Evolutionary conservation across 2,888 invertebrate species (phyloP).

Genomic region (Aethes cnicana): DNA sequence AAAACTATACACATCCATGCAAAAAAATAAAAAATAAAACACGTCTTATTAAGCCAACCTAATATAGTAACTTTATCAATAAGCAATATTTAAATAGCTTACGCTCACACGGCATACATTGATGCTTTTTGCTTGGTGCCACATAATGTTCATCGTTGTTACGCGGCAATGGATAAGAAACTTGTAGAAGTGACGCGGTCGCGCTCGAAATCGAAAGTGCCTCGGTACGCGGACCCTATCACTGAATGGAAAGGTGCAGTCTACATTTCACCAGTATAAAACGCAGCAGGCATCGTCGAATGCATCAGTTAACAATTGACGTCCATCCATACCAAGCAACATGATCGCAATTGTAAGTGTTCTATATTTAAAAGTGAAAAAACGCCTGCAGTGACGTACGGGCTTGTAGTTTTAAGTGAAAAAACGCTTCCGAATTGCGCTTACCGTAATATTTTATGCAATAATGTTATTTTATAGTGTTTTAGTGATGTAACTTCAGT

Average conservation of each 20-base stretch:
- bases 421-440: slow-evolving; percentile 5
- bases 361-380: slow-evolving; percentile 29
- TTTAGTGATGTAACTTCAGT: too few species aligned
- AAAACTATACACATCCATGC: slow-evolving; percentile 46
- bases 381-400: slow-evolving; percentile 26
- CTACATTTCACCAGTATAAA: slow-evolving; percentile 79
- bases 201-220: slow-evolving; percentile 25
- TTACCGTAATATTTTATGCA: too few species aligned
- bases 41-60: slow-evolving; percentile 46
- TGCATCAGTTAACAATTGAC: slow-evolving; percentile 70
- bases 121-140: slow-evolving; percentile 19
- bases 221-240: slow-evolving; percentile 61
- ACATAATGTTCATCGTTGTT: background rate
- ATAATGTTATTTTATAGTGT: too few species aligned
- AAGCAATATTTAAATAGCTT: slow-evolving; percentile 24
- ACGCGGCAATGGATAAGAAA: slow-evolving; percentile 41
- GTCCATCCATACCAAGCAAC: slow-evolving; percentile 68
- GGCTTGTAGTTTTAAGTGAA: slow-evolving; percentile 21
- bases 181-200: background rate
- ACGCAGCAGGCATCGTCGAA: slow-evolving; percentile 58
- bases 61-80: slow-evolving; percentile 45
- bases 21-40: slow-evolving; percentile 49
- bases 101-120: slow-evolving; percentile 39
- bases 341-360: slow-evolving; percentile 79
- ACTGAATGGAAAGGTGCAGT: slow-evolving; percentile 73